A percentile compares a stretch with the other conserved stretches of the same genome.
phyloP scores from a whole-genome alignment of 2,113 vertebrate species.

The Cygnus atratus region DNA sequence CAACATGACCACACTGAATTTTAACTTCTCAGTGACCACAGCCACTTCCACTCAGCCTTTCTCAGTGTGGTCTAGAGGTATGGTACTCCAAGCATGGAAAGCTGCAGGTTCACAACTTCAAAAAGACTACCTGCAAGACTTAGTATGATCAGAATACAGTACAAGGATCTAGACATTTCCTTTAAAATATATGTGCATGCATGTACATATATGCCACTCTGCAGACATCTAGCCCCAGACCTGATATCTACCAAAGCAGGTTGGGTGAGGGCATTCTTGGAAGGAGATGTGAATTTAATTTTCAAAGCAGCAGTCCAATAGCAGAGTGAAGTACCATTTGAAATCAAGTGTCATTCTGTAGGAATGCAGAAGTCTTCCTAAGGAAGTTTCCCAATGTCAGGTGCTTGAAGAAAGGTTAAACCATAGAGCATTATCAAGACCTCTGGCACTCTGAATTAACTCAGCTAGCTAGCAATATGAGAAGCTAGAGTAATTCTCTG shows the following conservation, averaged over 20 bases:
- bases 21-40: neutral
- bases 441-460: neutral
- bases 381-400: neutral
- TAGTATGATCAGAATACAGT: neutral
- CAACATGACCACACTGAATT: neutral
- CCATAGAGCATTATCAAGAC: neutral
- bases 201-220: neutral
- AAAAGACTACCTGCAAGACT: neutral
- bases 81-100: accelerated
- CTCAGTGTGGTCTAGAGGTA: neutral
- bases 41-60: neutral
- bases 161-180: neutral
- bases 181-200: neutral
- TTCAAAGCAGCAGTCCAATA: neutral
- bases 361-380: neutral
- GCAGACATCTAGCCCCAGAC: neutral
- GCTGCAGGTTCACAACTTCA: neutral
- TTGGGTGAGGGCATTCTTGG: neutral
- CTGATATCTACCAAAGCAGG: neutral
- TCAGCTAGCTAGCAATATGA: neutral
- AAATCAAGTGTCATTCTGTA: neutral
- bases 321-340: neutral
- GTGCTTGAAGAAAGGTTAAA: neutral
- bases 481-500: neutral
- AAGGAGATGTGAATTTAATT: neutral